These are phyloP conservation scores for Chelon auratus DNA, from an alignment of 2,797 vertebrate species.

Conservation along the genomic window DNA sequence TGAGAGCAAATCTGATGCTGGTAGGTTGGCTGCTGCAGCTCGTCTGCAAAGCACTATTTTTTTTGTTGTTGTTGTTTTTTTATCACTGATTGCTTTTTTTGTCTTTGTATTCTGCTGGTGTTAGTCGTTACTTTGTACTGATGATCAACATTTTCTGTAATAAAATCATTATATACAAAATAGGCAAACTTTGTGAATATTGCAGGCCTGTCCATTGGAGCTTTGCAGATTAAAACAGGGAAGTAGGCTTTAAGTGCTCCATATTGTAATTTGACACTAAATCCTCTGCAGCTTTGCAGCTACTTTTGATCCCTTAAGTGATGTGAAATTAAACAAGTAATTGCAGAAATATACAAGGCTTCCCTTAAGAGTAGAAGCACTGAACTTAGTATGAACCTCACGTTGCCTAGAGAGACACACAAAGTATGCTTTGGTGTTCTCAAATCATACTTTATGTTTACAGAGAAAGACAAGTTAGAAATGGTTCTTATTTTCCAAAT, in stretches of 20 bases:
- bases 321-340: slow-evolving; percentile 25
- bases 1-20: slow-evolving; percentile 49
- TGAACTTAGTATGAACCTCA: slow-evolving; percentile 53
- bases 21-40: slow-evolving; percentile 38
- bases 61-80: not conserved
- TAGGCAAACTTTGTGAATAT: not conserved
- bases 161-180: not conserved
- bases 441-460: slow-evolving; percentile 20
- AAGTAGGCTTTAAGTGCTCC: not conserved
- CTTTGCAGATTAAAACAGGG: not conserved
- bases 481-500: not conserved
- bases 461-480: not conserved
- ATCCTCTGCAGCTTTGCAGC: slow-evolving; percentile 15
- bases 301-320: slow-evolving; percentile 31
- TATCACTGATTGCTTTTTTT: not conserved
- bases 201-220: slow-evolving; percentile 1
- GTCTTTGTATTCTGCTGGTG: not conserved
- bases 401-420: slow-evolving; percentile 38
- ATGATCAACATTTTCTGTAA: not conserved
- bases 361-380: slow-evolving; percentile 29
- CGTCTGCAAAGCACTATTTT: slow-evolving; percentile 7
- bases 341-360: slow-evolving; percentile 7
- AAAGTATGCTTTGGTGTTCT: too few species aligned
- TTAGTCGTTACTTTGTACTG: not conserved
- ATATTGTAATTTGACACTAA: slow-evolving; percentile 19